Percentiles rank a stretch among this genome's conserved stretches.
Conservation (phyloP, 2,888 invertebrate genomes). For the Miltochrista miniata region DNA sequence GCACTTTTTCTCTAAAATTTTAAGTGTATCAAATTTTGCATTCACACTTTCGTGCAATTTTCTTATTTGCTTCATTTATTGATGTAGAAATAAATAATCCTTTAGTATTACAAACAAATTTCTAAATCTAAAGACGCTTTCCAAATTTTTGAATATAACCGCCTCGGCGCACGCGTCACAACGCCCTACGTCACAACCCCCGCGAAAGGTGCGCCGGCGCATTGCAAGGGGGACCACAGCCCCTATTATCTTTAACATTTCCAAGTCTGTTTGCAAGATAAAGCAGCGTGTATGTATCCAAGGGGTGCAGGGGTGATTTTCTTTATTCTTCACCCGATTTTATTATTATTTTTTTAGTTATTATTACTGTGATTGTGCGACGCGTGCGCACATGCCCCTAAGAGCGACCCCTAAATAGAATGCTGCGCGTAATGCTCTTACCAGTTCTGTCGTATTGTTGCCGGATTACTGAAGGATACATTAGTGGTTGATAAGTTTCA, state of each 20-base stretch:
- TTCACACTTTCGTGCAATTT: no score
- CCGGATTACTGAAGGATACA: conserved; percentile 74
- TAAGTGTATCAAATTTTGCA: no score
- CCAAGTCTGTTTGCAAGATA: conserved; percentile 83
- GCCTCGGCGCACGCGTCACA: conserved; percentile 58
- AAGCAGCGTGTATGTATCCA: conserved; percentile 55
- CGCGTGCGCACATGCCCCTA: conserved; percentile 81
- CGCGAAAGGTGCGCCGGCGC: conserved; percentile 74
- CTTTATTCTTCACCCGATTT: conserved; percentile 83
- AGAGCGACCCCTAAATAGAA: conserved; percentile 62
- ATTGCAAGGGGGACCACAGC: conserved; percentile 61
- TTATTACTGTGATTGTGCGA: conserved; percentile 80
- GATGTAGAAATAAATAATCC: no score
- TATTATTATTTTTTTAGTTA: conserved; percentile 84
- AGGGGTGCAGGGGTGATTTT: conserved; percentile 80
- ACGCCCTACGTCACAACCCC: conserved; percentile 61
- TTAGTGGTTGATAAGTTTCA: conserved; percentile 56
- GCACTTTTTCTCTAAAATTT: no score
- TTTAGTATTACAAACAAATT: not conserved
- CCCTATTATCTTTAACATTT: conserved; percentile 83
- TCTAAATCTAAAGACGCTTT: conserved; percentile 34
- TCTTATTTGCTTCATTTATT: no score
- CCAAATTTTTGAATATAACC: conserved; percentile 75
- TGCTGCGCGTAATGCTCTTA: conserved; percentile 69
- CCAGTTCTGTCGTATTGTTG: conserved; percentile 70